A percentile compares a stretch with the other conserved stretches of the same genome.
These are phyloP conservation scores for Lacerta agilis DNA, from an alignment of 2,797 vertebrate genomes.

Conservation along the genomic window DNA sequence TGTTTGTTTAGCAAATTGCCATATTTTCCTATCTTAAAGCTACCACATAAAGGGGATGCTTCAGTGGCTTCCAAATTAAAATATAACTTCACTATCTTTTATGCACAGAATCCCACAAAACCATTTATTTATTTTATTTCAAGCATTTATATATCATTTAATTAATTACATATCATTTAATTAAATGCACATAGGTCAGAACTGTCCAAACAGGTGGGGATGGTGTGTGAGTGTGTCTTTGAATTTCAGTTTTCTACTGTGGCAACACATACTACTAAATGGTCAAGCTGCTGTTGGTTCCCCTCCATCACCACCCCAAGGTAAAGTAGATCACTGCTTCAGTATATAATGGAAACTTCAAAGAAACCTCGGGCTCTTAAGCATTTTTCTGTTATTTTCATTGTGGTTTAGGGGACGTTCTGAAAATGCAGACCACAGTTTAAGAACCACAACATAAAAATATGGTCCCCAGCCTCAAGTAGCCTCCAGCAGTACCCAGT, in stretches of 20 bases:
- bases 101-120: not conserved
- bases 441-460: not conserved
- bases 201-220: not conserved
- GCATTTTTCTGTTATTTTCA: not conserved
- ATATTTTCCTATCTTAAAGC: not conserved
- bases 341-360: not conserved
- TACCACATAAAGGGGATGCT: not conserved
- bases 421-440: not conserved
- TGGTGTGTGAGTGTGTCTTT: too few species aligned
- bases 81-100: not conserved
- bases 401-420: not conserved
- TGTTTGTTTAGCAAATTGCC: not conserved
- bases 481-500: not conserved
- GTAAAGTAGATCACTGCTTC: not conserved
- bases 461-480: not conserved
- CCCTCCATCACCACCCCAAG: too few species aligned
- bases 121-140: too few species aligned
- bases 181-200: not conserved
- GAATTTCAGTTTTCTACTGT: not conserved
- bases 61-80: not conserved
- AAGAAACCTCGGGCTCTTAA: not conserved
- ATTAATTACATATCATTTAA: too few species aligned
- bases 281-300: not conserved
- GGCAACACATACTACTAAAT: not conserved
- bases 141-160: too few species aligned